Percentiles rank a stretch among this genome's conserved stretches.
Evolutionary conservation across 1,140 invertebrate genomes (phyloP).

Genomic region (Drosophila pachea): DNA sequence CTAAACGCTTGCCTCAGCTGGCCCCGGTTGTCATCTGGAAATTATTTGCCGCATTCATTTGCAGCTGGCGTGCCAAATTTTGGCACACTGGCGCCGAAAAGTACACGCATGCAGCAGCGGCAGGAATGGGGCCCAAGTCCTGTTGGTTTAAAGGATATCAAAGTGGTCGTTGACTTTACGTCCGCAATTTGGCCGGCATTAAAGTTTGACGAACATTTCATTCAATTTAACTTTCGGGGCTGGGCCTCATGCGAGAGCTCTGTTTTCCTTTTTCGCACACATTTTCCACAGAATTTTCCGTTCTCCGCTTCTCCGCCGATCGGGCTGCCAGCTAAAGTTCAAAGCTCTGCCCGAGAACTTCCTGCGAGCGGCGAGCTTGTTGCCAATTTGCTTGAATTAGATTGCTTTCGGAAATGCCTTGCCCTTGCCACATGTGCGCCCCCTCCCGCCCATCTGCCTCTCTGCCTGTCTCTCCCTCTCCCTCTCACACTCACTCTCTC

Average conservation of each 20-base stretch:
- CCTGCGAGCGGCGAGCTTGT: too few relatives aligned
- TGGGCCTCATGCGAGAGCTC: neutral
- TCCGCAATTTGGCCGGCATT: neutral
- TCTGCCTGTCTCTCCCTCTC: neutral
- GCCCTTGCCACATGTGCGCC: too few relatives aligned
- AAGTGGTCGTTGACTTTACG: neutral
- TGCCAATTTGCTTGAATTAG: too few relatives aligned
- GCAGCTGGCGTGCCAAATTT: slow-evolving; percentile 23
- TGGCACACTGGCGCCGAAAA: neutral
- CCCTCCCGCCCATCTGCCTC: too few relatives aligned
- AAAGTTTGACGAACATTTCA: neutral
- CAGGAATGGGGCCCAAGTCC: neutral
- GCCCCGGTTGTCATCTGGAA: slow-evolving; percentile 22
- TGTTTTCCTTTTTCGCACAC: neutral
- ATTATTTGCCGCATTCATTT: slow-evolving; percentile 32
- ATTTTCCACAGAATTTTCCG: too few relatives aligned
- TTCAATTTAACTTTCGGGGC: slow-evolving; percentile 8
- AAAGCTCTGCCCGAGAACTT: neutral
- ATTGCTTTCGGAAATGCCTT: too few relatives aligned
- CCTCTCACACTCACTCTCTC: neutral
- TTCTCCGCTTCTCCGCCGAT: too few relatives aligned
- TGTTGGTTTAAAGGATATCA: neutral
- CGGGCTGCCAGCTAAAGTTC: neutral
- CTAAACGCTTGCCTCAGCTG: slow-evolving; percentile 12
- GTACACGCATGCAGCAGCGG: slow-evolving; percentile 1